Evolutionary conservation across 2,797 vertebrate species (phyloP), one percentile per base, ranked within the genome.

Genomic region (Acanthurus lineatus): DNA sequence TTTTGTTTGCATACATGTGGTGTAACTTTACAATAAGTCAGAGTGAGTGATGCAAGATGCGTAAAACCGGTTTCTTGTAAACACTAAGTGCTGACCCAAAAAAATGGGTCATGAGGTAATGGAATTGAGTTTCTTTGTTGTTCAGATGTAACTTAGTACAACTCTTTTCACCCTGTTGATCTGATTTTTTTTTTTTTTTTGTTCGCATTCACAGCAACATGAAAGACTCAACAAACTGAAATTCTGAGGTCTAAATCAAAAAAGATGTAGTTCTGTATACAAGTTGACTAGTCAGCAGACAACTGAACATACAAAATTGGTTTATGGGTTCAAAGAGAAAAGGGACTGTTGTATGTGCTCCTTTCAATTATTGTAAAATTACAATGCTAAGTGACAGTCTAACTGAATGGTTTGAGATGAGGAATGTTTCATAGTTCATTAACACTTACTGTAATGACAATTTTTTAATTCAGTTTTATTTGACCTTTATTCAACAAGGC

Each of bases 141-240:
- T 53, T 72, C 42, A 60, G 48, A 60, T 68, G 56, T 53, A 22
- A 64, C 67, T 52, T 58, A 71, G 38, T 38, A 52, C 28, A 57
- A 38, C 3, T 17, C 66, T 58, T 69, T 66, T 58, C 48, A 68
- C 22, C 62, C 54, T 51, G 64, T 73, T 48, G 69, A 0, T 0
- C 25, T 47, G 45, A 17, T 63, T 32, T 67, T 45, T 32, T 32
- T 32, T 32, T 63, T 32, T 67, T 45, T 32, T 32, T 32, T 32
- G 28, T 78, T 78, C 45, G n/a, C 58, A 71, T 74, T 54, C 5
- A 32, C 45, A 57, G 19, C 35, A 25, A 20, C 47, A 15, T 16
- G 28, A 74, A 74, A 59, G 54, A 59, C 8, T 2, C 3, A 16
- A 7, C 19, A 5, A 72, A 69, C 15, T 28, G 45, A 56, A 68